These are phyloP conservation scores for Pyrrhia umbra DNA, from an alignment of 2,888 invertebrate genomes.

Conservation along the genomic window DNA sequence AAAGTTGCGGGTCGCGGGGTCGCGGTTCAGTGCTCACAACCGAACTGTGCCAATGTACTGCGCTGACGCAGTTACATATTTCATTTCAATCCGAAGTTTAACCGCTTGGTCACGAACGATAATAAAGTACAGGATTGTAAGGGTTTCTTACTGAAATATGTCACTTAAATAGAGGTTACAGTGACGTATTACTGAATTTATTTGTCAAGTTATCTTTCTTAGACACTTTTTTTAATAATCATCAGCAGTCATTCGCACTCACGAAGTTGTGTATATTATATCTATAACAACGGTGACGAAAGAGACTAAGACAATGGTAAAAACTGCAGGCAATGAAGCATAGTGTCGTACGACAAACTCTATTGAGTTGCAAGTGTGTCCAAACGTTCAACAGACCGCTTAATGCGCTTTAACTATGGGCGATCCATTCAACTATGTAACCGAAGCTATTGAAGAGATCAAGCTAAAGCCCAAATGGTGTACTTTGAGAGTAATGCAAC, in stretches of 20 bases:
- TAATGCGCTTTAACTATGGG: constrained; percentile 76
- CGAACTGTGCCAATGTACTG: constrained; percentile 66
- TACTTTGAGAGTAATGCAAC: neutral
- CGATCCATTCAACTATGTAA: constrained; percentile 62
- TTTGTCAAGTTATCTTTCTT: neutral
- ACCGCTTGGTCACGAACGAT: constrained; percentile 9
- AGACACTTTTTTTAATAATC: neutral
- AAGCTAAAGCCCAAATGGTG: neutral
- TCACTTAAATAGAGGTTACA: neutral
- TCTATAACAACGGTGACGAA: constrained; percentile 45
- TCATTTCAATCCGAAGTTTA: constrained; percentile 30
- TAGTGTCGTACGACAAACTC: constrained; percentile 74
- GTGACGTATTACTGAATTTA: neutral
- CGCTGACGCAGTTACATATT: constrained; percentile 32
- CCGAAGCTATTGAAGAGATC: constrained; percentile 53
- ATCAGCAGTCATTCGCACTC: too few relatives aligned
- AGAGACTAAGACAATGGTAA: constrained; percentile 56
- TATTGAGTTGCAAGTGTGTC: constrained; percentile 77
- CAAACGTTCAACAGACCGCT: constrained; percentile 75
- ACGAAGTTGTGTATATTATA: too few relatives aligned
- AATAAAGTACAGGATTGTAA: constrained; percentile 9
- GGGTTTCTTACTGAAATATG: neutral
- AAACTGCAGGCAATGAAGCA: constrained; percentile 70
- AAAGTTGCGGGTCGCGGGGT: constrained; percentile 75
- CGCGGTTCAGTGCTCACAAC: constrained; percentile 78